These are phyloP conservation scores for Nysson spinosus DNA, from an alignment of 2,888 invertebrate genomes.

Conservation along the genomic window DNA sequence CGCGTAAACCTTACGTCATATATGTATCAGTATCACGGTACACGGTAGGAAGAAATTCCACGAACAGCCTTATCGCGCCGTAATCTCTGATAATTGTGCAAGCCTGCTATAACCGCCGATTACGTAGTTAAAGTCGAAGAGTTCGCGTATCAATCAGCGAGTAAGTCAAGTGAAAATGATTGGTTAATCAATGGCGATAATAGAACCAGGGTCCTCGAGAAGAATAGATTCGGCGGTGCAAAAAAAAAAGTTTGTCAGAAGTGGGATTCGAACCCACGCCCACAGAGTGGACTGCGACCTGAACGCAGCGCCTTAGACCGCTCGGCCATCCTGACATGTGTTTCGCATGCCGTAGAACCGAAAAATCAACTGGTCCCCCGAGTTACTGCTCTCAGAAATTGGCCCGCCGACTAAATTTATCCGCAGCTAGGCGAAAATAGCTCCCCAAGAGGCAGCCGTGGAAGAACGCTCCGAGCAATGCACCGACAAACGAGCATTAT, in stretches of 20 bases:
- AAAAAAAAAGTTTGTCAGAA: slow-evolving; percentile 82
- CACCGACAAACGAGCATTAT: slow-evolving; percentile 35
- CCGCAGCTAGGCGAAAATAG: slow-evolving; percentile 60
- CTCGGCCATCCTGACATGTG: slow-evolving; percentile 89
- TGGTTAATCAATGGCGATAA: slow-evolving; percentile 5
- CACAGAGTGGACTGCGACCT: slow-evolving; percentile 90
- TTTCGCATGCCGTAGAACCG: slow-evolving; percentile 17
- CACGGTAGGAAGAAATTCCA: neutral
- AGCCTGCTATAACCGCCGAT: too few relatives aligned
- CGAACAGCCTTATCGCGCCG: neutral
- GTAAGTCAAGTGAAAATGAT: too few relatives aligned
- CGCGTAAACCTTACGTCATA: too few relatives aligned
- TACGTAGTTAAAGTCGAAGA: neutral
- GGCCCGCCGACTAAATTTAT: slow-evolving; percentile 62
- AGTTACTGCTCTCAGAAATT: slow-evolving; percentile 38
- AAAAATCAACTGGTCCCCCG: slow-evolving; percentile 13
- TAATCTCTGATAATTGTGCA: too few relatives aligned
- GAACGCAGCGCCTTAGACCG: slow-evolving; percentile 93
- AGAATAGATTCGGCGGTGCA: neutral
- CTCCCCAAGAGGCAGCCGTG: slow-evolving; percentile 36
- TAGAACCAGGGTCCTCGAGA: neutral
- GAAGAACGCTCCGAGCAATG: slow-evolving; percentile 37
- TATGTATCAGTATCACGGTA: too few relatives aligned
- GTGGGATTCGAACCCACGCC: slow-evolving; percentile 91
- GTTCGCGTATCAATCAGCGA: too few relatives aligned